phyloP scores from a whole-genome alignment of 2,113 vertebrate genomes.

The Nicator chloris region DNA sequence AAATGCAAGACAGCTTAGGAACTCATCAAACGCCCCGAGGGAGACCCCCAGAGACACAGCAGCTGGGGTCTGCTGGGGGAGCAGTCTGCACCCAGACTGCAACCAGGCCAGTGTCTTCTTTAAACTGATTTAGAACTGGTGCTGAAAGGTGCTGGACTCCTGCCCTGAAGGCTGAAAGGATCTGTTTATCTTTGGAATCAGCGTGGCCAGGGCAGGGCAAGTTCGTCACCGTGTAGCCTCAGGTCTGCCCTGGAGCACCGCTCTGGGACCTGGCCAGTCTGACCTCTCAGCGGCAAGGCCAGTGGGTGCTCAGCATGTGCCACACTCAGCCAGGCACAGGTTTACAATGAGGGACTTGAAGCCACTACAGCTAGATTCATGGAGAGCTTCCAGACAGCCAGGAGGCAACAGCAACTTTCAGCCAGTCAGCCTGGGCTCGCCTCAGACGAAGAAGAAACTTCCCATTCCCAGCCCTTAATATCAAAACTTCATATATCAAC shows the following conservation, averaged over 20 bases:
- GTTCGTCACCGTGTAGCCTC: neutral
- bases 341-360: neutral
- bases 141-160: constrained; percentile 54
- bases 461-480: constrained; percentile 22
- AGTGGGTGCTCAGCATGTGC: neutral
- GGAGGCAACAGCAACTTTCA: constrained; percentile 53
- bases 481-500: neutral
- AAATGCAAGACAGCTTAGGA: constrained; percentile 87
- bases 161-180: neutral
- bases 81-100: neutral
- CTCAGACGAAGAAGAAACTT: neutral
- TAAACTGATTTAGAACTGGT: constrained; percentile 4
- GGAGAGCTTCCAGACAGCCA: neutral
- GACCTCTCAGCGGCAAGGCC: neutral
- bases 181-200: neutral
- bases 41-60: constrained; percentile 27
- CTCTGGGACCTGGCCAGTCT: neutral
- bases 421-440: neutral
- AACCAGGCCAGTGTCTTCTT: neutral
- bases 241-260: neutral
- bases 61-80: neutral
- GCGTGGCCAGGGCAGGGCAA: neutral
- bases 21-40: neutral
- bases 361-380: neutral
- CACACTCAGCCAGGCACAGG: neutral